A percentile compares a stretch with the other conserved stretches of the same genome.
phyloP scores from a whole-genome alignment of 2,113 vertebrate species.

The human region DNA sequence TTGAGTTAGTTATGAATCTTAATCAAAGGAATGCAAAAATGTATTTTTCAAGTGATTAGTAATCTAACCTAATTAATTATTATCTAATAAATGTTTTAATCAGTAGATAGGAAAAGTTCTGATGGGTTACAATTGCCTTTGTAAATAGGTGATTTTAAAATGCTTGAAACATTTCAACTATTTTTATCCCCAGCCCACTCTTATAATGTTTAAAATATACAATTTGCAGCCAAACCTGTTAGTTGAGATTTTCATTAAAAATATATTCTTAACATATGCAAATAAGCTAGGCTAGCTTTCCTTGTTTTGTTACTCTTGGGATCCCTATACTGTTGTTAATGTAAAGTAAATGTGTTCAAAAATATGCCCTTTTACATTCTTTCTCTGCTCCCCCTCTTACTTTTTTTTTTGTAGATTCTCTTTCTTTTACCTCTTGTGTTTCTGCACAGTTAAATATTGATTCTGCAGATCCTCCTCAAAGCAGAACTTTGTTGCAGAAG shows the following conservation, averaged over 20 bases:
- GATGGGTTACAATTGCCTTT: neutral
- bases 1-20: slow-evolving; percentile 49
- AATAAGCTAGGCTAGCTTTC: neutral
- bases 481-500: neutral
- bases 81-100: slow-evolving; percentile 48
- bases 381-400: neutral
- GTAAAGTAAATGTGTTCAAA: neutral
- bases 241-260: neutral
- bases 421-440: neutral
- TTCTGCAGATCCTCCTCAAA: neutral
- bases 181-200: neutral
- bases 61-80: slow-evolving; percentile 43
- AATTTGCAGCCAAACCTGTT: neutral
- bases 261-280: neutral
- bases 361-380: neutral
- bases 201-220: neutral
- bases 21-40: slow-evolving; percentile 57
- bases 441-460: neutral
- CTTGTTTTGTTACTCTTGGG: neutral
- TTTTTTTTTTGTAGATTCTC: neutral
- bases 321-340: neutral
- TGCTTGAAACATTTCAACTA: neutral
- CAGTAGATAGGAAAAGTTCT: neutral
- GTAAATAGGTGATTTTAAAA: neutral
- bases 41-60: slow-evolving; percentile 54